Evolutionary conservation across 2,113 vertebrate genomes (phyloP), one percentile per base, ranked within the genome.

Genomic region (Climacteris rufus): DNA sequence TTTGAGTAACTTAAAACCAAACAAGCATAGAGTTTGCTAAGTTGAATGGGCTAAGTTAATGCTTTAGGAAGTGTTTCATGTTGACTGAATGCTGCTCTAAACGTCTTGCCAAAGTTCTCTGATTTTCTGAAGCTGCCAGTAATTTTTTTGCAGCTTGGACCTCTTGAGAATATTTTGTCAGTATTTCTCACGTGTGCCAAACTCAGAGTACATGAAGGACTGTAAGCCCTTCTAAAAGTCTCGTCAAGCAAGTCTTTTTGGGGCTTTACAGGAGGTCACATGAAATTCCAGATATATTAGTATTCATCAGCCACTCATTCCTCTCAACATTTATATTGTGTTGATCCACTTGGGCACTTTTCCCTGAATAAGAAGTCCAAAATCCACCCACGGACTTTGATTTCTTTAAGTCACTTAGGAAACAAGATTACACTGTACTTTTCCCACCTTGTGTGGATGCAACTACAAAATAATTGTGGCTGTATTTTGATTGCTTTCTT

Each of bases 371-470:
- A 39, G 39, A 56, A 45, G 59, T 72, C 28, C 14, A n/a, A 60
- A 80, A 76, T 80, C 24, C 45, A 61, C 37, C 40, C 19, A 1
- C 3, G 13, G 61, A 64, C 30, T 90, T 89, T 39, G 39, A 30
- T n/a, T 74, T 72, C 18, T 45, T 45, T 28, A 44, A 45, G 42
- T 39, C 47, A 22, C 12, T 54, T 11, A 31, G 20, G 9, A 56
- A 49, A 49, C 31, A 83, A 24, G 57, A 27, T 56, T 28, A 33
- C 12, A 2, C n/a, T 24, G n/a, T 50, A 15, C 39, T 31, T 72
- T 64, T 31, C 53, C 50, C 25, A 31, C 31, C 20, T 52, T 0
- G 0, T n/a, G 14, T 18, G 5, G 2, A 7, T 17, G 23, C 10
- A 56, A 37, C 15, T 79, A 20, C 44, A 31, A 35, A 72, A 14